Percentiles rank a stretch among this genome's conserved stretches.
These are phyloP conservation scores for Coenobita brevimanus DNA, from an alignment of 1,140 invertebrate species.

Conservation along the genomic window DNA sequence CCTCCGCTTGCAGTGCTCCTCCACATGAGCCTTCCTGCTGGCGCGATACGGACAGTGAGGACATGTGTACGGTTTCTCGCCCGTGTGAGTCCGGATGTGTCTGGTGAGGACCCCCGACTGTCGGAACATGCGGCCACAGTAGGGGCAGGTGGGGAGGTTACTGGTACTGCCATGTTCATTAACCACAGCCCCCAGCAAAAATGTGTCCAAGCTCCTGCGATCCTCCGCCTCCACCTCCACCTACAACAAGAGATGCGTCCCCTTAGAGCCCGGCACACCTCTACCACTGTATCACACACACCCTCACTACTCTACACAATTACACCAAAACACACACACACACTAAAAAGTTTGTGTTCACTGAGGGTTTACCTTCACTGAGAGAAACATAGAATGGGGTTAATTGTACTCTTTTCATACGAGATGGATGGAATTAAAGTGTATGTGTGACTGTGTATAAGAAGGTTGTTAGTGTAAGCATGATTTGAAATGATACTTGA, in stretches of 20 bases:
- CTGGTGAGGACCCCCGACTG: conserved; percentile 57
- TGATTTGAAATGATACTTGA: too few relatives aligned
- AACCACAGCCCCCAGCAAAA: conserved; percentile 38
- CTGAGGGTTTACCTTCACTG: too few relatives aligned
- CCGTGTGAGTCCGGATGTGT: conserved; percentile 58
- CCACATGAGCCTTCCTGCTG: conserved; percentile 53
- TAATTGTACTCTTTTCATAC: too few relatives aligned
- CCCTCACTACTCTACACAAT: too few relatives aligned
- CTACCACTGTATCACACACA: neutral
- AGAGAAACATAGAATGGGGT: too few relatives aligned
- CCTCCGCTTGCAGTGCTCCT: conserved; percentile 53
- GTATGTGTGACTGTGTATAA: too few relatives aligned
- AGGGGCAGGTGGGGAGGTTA: conserved; percentile 36
- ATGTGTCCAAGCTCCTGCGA: conserved; percentile 42
- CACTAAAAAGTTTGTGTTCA: too few relatives aligned
- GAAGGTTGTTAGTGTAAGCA: too few relatives aligned
- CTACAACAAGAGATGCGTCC: conserved; percentile 54
- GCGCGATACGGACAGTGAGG: conserved; percentile 51
- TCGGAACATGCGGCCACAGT: conserved; percentile 56
- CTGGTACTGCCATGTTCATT: conserved; percentile 9
- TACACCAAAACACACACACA: too few relatives aligned
- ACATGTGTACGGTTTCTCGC: conserved; percentile 52
- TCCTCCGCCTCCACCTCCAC: conserved; percentile 40
- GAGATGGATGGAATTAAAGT: too few relatives aligned
- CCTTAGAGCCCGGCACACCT: conserved; percentile 24